Percentiles rank a stretch among this genome's conserved stretches.
phyloP scores from a whole-genome alignment of 2,113 vertebrate genomes.

The Oplegnathus fasciatus region DNA sequence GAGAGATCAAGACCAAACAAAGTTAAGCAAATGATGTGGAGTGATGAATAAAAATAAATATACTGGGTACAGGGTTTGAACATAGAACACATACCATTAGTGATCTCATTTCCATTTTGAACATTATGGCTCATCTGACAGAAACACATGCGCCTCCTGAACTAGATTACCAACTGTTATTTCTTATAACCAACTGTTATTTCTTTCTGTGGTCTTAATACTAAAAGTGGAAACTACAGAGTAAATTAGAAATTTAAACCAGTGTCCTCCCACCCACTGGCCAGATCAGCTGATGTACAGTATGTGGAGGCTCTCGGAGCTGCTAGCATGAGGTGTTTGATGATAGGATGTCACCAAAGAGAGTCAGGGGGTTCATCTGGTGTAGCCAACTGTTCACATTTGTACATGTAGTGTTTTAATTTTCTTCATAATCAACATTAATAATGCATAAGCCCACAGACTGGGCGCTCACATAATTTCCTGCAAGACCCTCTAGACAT shows the following conservation, averaged over 20 bases:
- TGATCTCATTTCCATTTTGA: constrained; percentile 21
- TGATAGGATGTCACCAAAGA: constrained; percentile 19
- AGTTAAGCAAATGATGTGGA: background rate
- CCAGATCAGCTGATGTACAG: background rate
- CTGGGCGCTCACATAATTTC: background rate
- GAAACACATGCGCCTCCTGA: background rate
- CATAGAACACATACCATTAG: background rate
- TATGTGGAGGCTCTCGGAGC: background rate
- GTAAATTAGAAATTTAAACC: constrained; percentile 25
- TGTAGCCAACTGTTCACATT: constrained; percentile 48
- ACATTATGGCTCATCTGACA: background rate
- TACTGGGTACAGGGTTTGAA: background rate
- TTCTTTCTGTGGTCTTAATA: background rate
- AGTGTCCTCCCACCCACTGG: constrained; percentile 13
- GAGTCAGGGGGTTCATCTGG: constrained; percentile 27
- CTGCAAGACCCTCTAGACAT: constrained; percentile 12
- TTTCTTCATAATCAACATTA: constrained; percentile 36
- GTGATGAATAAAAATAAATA: background rate
- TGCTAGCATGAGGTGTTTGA: constrained; percentile 17
- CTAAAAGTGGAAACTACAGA: constrained; percentile 26
- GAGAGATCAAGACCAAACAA: background rate
- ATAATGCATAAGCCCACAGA: constrained; percentile 32
- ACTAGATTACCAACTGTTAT: background rate
- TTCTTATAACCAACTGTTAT: constrained; percentile 1
- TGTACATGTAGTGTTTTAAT: constrained; percentile 18